These are phyloP conservation scores for zebrafish (Danio rerio) DNA, from an alignment of 2,113 vertebrate species.

Conservation along the genomic window GRCz12tu NC_133190.1:35910001-35910500, in stretches of 20 bases:
- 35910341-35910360: neutral
- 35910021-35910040: neutral
- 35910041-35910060: neutral
- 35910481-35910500: too few species aligned
- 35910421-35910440: accelerated
- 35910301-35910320: conserved; percentile 24
- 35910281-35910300: neutral
- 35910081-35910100: neutral
- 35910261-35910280: neutral
- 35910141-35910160: neutral
- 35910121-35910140: conserved; percentile 3
- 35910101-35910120: neutral
- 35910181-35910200: conserved; percentile 4
- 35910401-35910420: neutral
- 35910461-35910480: too few species aligned
- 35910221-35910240: conserved; percentile 44
- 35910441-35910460: neutral
- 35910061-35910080: too few species aligned
- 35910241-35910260: conserved; percentile 10
- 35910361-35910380: conserved; percentile 21
- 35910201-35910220: neutral
- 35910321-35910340: neutral
- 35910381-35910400: neutral
- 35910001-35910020: neutral
- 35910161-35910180: conserved; percentile 4